Conservation (phyloP, 2,888 invertebrate species). For the Dasypogon diadema region DNA sequence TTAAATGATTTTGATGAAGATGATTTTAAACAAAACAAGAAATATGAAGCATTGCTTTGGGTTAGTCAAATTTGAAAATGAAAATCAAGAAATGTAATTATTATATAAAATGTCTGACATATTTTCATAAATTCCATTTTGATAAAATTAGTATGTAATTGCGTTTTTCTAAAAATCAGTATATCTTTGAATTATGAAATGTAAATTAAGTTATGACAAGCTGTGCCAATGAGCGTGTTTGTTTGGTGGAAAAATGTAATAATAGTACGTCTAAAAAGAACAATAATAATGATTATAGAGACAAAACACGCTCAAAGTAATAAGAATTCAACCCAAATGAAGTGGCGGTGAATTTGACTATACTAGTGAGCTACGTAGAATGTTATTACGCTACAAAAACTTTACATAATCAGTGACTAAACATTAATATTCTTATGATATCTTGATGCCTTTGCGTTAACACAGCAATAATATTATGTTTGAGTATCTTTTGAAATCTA, state of each 20-base stretch:
- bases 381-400: slow-evolving; percentile 21
- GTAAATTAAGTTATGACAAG: slow-evolving; percentile 21
- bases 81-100: background rate
- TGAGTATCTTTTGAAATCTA: too few relatives aligned
- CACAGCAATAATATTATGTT: too few relatives aligned
- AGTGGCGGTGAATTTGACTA: background rate
- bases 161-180: slow-evolving; percentile 6
- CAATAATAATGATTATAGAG: too few relatives aligned
- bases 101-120: slow-evolving; percentile 11
- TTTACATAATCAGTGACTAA: slow-evolving; percentile 28
- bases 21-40: slow-evolving; percentile 20
- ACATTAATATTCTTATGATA: slow-evolving; percentile 48
- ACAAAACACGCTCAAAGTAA: slow-evolving; percentile 23
- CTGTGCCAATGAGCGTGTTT: slow-evolving; percentile 24
- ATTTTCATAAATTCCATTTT: slow-evolving; percentile 37
- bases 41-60: slow-evolving; percentile 22
- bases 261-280: background rate
- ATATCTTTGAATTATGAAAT: background rate
- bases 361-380: slow-evolving; percentile 21
- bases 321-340: slow-evolving; percentile 6
- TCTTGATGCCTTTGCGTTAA: slow-evolving; percentile 31
- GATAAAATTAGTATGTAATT: background rate
- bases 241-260: background rate
- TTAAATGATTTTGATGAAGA: slow-evolving; percentile 18
- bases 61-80: background rate